Conservation (phyloP, 2,797 vertebrate genomes). For the Pangasius krempfi region DNA sequence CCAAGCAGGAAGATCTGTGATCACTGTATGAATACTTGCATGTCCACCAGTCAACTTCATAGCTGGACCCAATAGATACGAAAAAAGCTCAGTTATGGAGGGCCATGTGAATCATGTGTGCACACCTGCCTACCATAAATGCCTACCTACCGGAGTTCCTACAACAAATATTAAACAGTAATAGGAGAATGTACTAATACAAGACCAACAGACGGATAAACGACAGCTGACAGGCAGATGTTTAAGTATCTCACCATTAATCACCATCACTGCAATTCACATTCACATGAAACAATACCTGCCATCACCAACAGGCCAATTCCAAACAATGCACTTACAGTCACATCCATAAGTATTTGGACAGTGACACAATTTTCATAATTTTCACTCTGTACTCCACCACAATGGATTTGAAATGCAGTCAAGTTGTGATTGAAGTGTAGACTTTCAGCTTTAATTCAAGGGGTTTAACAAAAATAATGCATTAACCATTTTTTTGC, state of each 20-base stretch:
- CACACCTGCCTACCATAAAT: conserved; percentile 44
- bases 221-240: neutral
- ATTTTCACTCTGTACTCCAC: too few species aligned
- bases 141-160: conserved; percentile 54
- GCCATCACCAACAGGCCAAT: conserved; percentile 13
- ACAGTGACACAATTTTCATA: too few species aligned
- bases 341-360: too few species aligned
- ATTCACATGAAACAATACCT: conserved; percentile 20
- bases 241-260: neutral
- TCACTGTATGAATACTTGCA: conserved; percentile 14
- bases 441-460: too few species aligned
- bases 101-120: conserved; percentile 18
- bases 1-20: conserved; percentile 41
- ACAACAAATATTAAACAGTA: conserved; percentile 31
- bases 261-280: conserved; percentile 3
- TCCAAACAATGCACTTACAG: conserved; percentile 64
- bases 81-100: neutral
- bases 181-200: neutral
- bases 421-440: too few species aligned
- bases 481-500: too few species aligned
- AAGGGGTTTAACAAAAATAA: too few species aligned
- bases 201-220: neutral
- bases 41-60: conserved; percentile 30
- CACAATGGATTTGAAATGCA: too few species aligned
- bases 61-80: conserved; percentile 24